Evolutionary conservation across 2,113 vertebrate genomes (phyloP).

Genomic region (Xenus cinereus): DNA sequence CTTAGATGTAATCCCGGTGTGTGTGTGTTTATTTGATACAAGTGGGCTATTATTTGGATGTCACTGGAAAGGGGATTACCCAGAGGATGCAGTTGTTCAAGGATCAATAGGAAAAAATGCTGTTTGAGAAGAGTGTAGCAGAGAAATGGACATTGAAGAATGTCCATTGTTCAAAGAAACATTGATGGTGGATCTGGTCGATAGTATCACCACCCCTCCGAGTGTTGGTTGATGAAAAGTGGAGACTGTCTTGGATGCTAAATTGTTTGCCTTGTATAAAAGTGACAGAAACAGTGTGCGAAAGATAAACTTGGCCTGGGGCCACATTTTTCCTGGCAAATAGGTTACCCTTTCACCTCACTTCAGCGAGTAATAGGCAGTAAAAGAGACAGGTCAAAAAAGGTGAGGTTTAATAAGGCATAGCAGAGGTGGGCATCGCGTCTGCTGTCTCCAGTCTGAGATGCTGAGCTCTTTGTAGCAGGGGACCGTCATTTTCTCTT

Average conservation of each 20-base stretch:
- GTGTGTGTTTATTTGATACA: neutral
- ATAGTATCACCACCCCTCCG: fast-evolving
- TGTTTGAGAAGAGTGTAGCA: neutral
- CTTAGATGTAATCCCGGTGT: neutral
- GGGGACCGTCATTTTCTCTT: neutral
- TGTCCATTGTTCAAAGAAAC: neutral
- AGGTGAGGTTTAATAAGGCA: neutral
- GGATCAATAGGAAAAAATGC: neutral
- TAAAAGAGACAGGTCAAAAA: neutral
- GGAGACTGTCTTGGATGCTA: neutral
- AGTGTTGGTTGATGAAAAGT: neutral
- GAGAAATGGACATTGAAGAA: neutral
- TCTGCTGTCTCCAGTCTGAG: neutral
- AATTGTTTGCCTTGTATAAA: neutral
- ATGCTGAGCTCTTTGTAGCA: neutral
- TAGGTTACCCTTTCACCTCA: neutral
- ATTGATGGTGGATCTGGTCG: fast-evolving
- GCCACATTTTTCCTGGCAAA: neutral
- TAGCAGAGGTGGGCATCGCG: neutral
- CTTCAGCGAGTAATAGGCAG: neutral
- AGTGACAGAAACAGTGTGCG: neutral
- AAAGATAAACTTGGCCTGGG: neutral
- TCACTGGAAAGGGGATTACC: neutral
- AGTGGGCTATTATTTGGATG: neutral
- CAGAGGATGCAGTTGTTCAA: neutral